A percentile compares a stretch with the other conserved stretches of the same genome.
phyloP scores from a whole-genome alignment of 2,888 invertebrate species.

The Bedellia somnulentella region DNA sequence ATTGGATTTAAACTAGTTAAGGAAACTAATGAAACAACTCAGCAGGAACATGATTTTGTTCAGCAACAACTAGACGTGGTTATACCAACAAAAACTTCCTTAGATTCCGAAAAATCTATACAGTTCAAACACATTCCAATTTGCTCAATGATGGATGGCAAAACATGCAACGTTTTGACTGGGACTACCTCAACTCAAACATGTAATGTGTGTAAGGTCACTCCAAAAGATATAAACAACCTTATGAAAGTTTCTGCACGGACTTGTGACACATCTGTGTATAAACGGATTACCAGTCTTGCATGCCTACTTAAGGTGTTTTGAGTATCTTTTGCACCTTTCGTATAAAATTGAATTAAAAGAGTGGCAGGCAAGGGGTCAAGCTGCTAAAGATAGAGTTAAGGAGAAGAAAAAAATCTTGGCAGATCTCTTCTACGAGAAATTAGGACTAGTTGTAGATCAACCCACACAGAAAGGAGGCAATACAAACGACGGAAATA shows the following conservation, averaged over 20 bases:
- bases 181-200: background rate
- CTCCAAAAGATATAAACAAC: background rate
- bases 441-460: background rate
- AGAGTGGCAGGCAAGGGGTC: background rate
- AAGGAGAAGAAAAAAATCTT: background rate
- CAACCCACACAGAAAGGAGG: background rate
- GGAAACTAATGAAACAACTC: constrained; percentile 6
- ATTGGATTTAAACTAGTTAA: constrained; percentile 5
- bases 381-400: background rate
- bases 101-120: background rate
- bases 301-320: constrained; percentile 1
- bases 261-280: background rate
- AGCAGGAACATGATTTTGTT: too few species aligned
- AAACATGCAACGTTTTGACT: constrained; percentile 2
- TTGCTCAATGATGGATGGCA: constrained; percentile 9
- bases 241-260: background rate
- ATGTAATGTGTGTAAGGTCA: constrained; percentile 1
- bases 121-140: background rate
- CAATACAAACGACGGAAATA: background rate
- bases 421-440: constrained; percentile 4
- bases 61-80: constrained; percentile 4
- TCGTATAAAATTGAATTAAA: constrained; percentile 1
- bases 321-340: background rate
- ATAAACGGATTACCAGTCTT: background rate
- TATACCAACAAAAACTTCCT: background rate